Conservation (phyloP, 2,113 vertebrate species). For the Montifringilla adamsi region DNA sequence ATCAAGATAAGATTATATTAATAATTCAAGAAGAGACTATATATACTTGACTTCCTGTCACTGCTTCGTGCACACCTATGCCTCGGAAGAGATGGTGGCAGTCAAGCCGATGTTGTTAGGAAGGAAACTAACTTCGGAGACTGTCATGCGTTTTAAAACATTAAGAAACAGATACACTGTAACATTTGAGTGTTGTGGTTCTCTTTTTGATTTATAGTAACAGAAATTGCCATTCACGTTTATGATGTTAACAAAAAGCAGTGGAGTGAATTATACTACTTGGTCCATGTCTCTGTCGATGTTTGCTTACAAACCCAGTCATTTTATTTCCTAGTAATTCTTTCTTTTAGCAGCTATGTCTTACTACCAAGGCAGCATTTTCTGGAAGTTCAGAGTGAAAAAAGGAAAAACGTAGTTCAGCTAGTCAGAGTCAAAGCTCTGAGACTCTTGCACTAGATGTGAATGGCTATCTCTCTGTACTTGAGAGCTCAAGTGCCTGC, state of each 20-base stretch:
- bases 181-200: rapidly evolving
- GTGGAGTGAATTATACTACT: neutral
- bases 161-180: neutral
- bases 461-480: rapidly evolving
- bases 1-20: neutral
- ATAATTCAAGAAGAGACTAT: neutral
- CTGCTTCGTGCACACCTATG: neutral
- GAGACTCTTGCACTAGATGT: neutral
- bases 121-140: neutral
- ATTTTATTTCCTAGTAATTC: neutral
- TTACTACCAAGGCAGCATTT: rapidly evolving
- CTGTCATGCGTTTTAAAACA: neutral
- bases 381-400: neutral
- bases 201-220: neutral
- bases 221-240: rapidly evolving
- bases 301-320: neutral
- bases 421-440: neutral
- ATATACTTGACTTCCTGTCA: neutral
- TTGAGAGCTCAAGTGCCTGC: neutral
- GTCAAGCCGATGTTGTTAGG: neutral
- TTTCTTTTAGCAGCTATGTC: neutral
- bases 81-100: neutral
- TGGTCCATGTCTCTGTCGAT: rapidly evolving
- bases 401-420: neutral
- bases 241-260: neutral